Conservation (phyloP, 2,113 vertebrate genomes). For the Gnathonemus echidnorhynchus region DNA sequence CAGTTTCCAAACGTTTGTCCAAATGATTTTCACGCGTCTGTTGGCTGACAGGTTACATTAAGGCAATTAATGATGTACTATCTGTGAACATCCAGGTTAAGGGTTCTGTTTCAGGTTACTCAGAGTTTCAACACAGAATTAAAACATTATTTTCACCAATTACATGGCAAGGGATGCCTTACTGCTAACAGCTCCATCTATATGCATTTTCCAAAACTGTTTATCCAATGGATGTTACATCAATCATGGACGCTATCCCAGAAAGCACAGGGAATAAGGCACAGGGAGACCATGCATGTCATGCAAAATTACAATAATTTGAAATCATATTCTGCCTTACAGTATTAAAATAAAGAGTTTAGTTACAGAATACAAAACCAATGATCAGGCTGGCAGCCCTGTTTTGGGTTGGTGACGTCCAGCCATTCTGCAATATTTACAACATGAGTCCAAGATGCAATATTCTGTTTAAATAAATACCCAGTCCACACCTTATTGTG, state of each 20-base stretch:
- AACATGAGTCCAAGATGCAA: background rate
- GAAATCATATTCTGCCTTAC: background rate
- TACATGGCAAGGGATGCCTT: background rate
- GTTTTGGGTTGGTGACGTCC: background rate
- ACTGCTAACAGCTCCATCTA: background rate
- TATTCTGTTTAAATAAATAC: background rate
- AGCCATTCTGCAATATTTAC: background rate
- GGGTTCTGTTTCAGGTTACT: constrained; percentile 1
- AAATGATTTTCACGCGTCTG: constrained; percentile 39
- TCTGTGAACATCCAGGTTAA: constrained; percentile 9
- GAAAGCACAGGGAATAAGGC: background rate
- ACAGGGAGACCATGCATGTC: background rate
- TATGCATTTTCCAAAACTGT: background rate
- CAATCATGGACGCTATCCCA: background rate
- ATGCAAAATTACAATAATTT: background rate
- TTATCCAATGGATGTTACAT: background rate
- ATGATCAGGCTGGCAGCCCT: background rate
- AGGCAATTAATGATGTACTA: constrained; percentile 55
- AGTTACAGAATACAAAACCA: background rate
- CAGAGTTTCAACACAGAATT: background rate
- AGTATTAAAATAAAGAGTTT: background rate
- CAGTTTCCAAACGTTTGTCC: constrained; percentile 50
- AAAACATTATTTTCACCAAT: background rate
- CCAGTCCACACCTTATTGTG: background rate
- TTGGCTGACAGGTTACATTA: constrained; percentile 52